Conservation (phyloP, 1,140 invertebrate species). For the Pogonognathellus flavescens region DNA sequence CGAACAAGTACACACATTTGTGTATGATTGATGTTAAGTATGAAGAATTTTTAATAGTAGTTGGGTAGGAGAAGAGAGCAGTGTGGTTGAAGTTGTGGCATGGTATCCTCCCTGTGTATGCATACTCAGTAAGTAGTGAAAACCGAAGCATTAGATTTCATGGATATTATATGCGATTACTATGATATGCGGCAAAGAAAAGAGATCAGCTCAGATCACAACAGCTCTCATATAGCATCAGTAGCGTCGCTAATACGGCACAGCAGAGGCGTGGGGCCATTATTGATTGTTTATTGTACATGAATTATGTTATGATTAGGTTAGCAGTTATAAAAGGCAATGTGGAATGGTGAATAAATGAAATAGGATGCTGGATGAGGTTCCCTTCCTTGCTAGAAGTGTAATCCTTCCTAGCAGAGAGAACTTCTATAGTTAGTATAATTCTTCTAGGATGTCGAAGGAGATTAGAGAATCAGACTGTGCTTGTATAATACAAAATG, state of each 20-base stretch:
- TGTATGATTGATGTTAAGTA: not conserved
- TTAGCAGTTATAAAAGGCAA: conserved; percentile 31
- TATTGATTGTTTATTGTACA: conserved; percentile 56
- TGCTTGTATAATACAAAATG: conserved; percentile 17
- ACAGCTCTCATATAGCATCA: not conserved
- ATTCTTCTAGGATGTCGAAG: conserved; percentile 36
- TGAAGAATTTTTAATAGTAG: not conserved
- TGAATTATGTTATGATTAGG: conserved; percentile 53
- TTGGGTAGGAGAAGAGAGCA: not conserved
- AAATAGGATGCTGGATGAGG: conserved; percentile 28
- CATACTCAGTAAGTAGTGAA: conserved; percentile 6
- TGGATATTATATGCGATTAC: conserved; percentile 30
- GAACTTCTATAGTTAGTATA: too few relatives aligned
- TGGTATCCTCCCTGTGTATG: not conserved
- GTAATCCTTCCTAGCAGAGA: not conserved
- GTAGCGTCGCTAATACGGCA: conserved; percentile 16
- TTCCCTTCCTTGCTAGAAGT: not conserved
- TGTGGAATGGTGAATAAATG: conserved; percentile 34
- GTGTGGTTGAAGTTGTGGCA: conserved; percentile 20
- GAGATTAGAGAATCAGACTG: conserved; percentile 39
- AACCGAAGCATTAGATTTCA: conserved; percentile 48
- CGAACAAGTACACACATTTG: too few relatives aligned
- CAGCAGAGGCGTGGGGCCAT: conserved; percentile 34
- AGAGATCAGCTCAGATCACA: not conserved
- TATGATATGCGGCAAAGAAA: conserved; percentile 30